A percentile compares a stretch with the other conserved stretches of the same genome.
Evolutionary conservation across 2,888 invertebrate genomes (phyloP).

Genomic region (Phyllotreta striolata): DNA sequence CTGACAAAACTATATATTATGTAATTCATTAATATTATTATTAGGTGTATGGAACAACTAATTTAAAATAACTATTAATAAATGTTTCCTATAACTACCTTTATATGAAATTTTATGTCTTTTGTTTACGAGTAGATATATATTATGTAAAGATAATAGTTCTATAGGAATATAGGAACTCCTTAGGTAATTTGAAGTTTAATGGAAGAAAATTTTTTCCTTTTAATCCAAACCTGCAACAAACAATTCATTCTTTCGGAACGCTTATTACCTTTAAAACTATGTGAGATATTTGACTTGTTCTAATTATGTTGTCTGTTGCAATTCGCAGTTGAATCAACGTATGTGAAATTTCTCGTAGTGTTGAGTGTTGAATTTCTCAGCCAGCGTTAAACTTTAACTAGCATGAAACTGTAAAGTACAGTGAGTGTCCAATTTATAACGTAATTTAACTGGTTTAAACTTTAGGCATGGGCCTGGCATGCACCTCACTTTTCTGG

Average conservation of each 20-base stretch:
- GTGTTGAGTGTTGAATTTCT: constrained; percentile 36
- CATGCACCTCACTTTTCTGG: constrained; percentile 27
- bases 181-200: neutral
- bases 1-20: too few relatives aligned
- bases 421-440: constrained; percentile 39
- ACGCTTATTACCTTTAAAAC: constrained; percentile 33
- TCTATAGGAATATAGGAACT: too few relatives aligned
- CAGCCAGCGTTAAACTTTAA: constrained; percentile 37
- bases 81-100: too few relatives aligned
- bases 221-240: constrained; percentile 3
- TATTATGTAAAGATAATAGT: too few relatives aligned
- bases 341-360: constrained; percentile 35
- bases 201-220: neutral
- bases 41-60: too few relatives aligned
- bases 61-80: too few relatives aligned
- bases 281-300: constrained; percentile 36
- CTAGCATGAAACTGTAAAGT: constrained; percentile 35
- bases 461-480: constrained; percentile 31
- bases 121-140: too few relatives aligned
- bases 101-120: too few relatives aligned
- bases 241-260: constrained; percentile 21
- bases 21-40: too few relatives aligned
- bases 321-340: constrained; percentile 29
- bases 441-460: constrained; percentile 40
- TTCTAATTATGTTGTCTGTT: constrained; percentile 37